Percentiles rank a stretch among this genome's conserved stretches.
These are phyloP conservation scores for Triplophysa rosa DNA, from an alignment of 2,113 vertebrate species.

Conservation along the genomic window DNA sequence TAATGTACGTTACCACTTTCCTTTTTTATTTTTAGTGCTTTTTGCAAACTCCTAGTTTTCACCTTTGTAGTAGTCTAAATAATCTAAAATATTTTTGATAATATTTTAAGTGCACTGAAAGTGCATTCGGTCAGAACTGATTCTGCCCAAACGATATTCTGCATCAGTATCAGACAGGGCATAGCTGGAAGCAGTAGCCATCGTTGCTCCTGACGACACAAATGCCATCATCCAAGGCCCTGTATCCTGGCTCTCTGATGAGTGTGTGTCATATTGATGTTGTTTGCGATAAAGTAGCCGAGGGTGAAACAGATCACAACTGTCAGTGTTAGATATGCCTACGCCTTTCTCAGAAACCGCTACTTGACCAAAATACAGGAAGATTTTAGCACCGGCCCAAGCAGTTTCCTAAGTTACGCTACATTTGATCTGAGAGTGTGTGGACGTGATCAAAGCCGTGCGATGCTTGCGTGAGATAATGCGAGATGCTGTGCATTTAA, in stretches of 20 bases:
- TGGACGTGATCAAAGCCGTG: neutral
- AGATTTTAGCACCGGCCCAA: neutral
- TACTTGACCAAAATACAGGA: slow-evolving; percentile 1
- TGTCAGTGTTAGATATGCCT: slow-evolving; percentile 3
- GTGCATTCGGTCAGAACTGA: slow-evolving; percentile 2
- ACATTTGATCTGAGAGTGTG: neutral
- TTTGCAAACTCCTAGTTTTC: no score
- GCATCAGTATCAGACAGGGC: slow-evolving; percentile 31
- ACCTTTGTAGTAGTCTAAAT: no score
- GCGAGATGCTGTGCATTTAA: neutral
- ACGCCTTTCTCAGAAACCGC: slow-evolving; percentile 10
- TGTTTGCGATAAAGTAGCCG: slow-evolving; percentile 8
- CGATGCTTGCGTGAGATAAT: neutral
- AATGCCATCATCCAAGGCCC: slow-evolving; percentile 30
- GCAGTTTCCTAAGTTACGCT: neutral
- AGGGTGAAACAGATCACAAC: slow-evolving; percentile 10
- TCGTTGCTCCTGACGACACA: slow-evolving; percentile 21
- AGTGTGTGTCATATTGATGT: slow-evolving; percentile 22
- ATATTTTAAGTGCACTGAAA: neutral
- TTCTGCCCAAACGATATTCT: slow-evolving; percentile 5
- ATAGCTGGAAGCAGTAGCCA: slow-evolving; percentile 11
- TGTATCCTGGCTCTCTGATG: slow-evolving; percentile 11
- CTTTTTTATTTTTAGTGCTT: no score
- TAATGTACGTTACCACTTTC: no score
- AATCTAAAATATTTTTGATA: no score